A percentile compares a stretch with the other conserved stretches of the same genome.
phyloP scores from a whole-genome alignment of 2,888 invertebrate genomes.

The Bruchidius siliquastri region DNA sequence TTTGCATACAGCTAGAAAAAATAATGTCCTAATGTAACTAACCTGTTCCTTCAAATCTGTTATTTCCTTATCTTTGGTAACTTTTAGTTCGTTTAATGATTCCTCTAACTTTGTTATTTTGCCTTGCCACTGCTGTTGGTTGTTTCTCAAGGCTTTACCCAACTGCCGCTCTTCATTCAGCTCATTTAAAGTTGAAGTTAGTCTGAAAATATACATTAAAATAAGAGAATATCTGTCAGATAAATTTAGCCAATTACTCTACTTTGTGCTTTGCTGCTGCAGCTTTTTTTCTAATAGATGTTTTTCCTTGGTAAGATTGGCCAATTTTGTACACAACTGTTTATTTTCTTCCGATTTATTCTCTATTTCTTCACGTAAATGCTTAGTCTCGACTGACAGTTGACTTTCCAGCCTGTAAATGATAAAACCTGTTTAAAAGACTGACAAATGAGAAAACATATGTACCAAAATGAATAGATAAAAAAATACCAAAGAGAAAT shows the following conservation, averaged over 20 bases:
- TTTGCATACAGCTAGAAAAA: no score
- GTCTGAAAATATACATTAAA: slow-evolving; percentile 40
- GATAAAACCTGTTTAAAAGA: no score
- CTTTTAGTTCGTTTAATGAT: slow-evolving; percentile 45
- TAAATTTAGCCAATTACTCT: slow-evolving; percentile 3
- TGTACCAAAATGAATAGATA: no score
- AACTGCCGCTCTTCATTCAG: slow-evolving; percentile 82
- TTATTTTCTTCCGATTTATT: slow-evolving; percentile 50
- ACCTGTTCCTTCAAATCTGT: slow-evolving; percentile 85
- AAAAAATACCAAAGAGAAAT: no score
- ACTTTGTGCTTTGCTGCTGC: slow-evolving; percentile 59
- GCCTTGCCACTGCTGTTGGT: slow-evolving; percentile 69
- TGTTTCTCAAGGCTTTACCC: slow-evolving; percentile 69
- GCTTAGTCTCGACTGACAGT: slow-evolving; percentile 37
- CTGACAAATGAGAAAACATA: no score
- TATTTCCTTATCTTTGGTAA: slow-evolving; percentile 61
- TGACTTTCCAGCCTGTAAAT: slow-evolving; percentile 40
- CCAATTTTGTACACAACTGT: slow-evolving; percentile 48
- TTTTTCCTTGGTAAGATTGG: slow-evolving; percentile 60
- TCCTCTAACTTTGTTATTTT: slow-evolving; percentile 57
- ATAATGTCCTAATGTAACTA: no score
- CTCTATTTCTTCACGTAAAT: slow-evolving; percentile 50
- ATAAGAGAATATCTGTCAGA: slow-evolving; percentile 3
- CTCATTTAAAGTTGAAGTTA: slow-evolving; percentile 64
- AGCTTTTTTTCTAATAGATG: slow-evolving; percentile 66